Evolutionary conservation across 2,797 vertebrate species (phyloP), one percentile per base, ranked within the genome.

Genomic region (Rhinogobio ventralis): DNA sequence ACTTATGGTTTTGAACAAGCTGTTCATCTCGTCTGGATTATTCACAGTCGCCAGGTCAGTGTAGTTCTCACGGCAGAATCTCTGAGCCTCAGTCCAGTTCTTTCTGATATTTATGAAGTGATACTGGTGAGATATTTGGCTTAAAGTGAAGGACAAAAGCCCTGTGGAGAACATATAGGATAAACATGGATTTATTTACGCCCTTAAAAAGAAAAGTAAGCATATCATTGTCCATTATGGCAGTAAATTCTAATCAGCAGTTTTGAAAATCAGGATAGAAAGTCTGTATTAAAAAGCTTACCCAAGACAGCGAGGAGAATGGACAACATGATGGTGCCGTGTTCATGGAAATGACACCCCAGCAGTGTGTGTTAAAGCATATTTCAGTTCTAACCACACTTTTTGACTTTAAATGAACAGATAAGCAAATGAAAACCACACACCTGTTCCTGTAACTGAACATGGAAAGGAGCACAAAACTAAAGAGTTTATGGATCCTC

Each of bases 21-120:
- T 39, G 23, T 83, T 74, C 87, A 93, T 88, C 15, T 93, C 91
- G 15, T 80, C 73, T 5, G 5, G 53, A 86, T 90, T 91, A 78
- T 86, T 79, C 79, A 95, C 36, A 71, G 92, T 88, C n/a, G 91
- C 92, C 84, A 95, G 89, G 86, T 94, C 93, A 1, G 77, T 89
- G 89, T 89, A 89, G 23, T 19, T 85, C 49, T 84, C 57, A 87
- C 89, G 90, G 87, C 94, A 94, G 67, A 90, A 90, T 15, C 2
- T 83, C 87, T 93, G 92, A 69, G 94, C 91, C 0, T 93, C 86
- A 7, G 28, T 3, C 66, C 92, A 93, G 45, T 36, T 90, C 84
- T 82, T 92, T 4, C 0, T 0, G 5, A 45, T 4, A 11, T 36
- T 11, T 46, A 92, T 86, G 51, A 91, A 46, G 73, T 93, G 88